Conservation (phyloP, 2,797 vertebrate species). For the Rallus crepitans region DNA sequence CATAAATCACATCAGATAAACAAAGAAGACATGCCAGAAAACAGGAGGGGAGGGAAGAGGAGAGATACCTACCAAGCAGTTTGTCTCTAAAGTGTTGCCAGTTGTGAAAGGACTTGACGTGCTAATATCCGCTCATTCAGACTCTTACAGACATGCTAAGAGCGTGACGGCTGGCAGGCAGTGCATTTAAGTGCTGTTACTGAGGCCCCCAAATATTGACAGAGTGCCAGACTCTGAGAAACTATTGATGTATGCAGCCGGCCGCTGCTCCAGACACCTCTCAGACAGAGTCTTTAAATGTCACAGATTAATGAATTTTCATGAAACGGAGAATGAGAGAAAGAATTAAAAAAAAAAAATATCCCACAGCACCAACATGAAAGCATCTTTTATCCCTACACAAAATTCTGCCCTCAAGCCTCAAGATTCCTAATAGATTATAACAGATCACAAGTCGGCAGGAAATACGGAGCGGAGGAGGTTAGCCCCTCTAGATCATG, state of each 20-base stretch:
- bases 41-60: conserved; percentile 56
- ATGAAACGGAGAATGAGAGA: conserved; percentile 77
- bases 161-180: conserved; percentile 76
- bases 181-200: conserved; percentile 78
- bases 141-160: conserved; percentile 73
- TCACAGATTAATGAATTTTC: conserved; percentile 88
- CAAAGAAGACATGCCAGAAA: conserved; percentile 71
- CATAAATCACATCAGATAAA: conserved; percentile 78
- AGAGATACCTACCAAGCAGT: conserved; percentile 71
- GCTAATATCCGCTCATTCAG: conserved; percentile 77
- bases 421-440: conserved; percentile 52
- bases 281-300: conserved; percentile 86
- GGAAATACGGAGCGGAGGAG: background rate
- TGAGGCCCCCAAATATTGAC: conserved; percentile 84
- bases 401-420: conserved; percentile 52
- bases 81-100: conserved; percentile 77
- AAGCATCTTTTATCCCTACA: conserved; percentile 57
- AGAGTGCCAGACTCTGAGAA: conserved; percentile 83
- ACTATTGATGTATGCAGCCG: conserved; percentile 82
- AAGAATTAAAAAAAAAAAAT: conserved; percentile 59
- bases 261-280: conserved; percentile 84
- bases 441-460: conserved; percentile 18
- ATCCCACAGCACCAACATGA: conserved; percentile 57
- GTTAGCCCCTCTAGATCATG: conserved; percentile 31
- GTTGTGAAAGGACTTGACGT: conserved; percentile 75